Evolutionary conservation across 2,888 invertebrate genomes (phyloP), one percentile per base, ranked within the genome.

Genomic region (Troides aeacus): DNA sequence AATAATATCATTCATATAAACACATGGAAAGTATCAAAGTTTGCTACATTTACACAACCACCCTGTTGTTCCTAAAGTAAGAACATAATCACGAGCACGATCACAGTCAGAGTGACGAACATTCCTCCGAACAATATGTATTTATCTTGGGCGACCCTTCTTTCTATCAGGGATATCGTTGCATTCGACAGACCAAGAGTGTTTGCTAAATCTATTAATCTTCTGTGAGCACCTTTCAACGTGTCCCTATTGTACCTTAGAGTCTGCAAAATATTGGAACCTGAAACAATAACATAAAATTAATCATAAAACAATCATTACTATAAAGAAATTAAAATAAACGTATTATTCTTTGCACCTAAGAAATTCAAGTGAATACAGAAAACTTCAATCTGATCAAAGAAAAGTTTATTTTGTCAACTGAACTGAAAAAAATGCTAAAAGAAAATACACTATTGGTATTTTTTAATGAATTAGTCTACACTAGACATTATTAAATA

Each of bases 111-210:
- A 0, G 98, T 98, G 21, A 97, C 86, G 63, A 97, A 84, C 96
- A 99, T 97, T 65, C 99, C 99, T 8, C 96, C 96, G 71, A 97
- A 93, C 72, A 99, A 92, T 74, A 99, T 94, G 80, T 96, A 96
- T 85, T 97, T 98, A 86, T 99, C 99, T 82, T 98, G 97, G 1
- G 94, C 92, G 10, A 96, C 96, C 76, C 99, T 90, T 68, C 96
- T 93, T 82, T 99, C 99, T 76, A 99, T 99, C 57, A 99, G 92
- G 74, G 97, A 95, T 95, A 99, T 98, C 0, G 99, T 98, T 12
- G 99, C 97, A 84, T 98, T 98, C 10, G 98, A 98, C 64, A 99
- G 91, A 0, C 99, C 99, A 18, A 99, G 91, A 0, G 97, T 97
- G 86, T 97, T 98, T 15, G 97, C 97, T 84, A 99, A 95, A 80